Conservation (phyloP, 2,888 invertebrate species). For the Drosophila recens region DNA sequence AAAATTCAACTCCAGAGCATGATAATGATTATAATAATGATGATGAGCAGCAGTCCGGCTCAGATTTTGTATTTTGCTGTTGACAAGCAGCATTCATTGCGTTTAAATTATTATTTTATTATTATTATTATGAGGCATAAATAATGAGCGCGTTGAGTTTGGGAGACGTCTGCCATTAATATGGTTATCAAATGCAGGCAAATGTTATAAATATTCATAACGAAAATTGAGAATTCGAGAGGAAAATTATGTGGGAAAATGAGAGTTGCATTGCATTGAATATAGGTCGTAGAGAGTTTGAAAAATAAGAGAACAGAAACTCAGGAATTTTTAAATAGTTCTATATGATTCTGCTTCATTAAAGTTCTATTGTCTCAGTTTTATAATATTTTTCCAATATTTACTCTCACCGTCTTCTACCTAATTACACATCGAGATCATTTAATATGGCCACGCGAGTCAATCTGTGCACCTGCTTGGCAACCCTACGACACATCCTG, state of each 20-base stretch:
- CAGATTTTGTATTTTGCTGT: constrained; percentile 61
- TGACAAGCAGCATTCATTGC: constrained; percentile 77
- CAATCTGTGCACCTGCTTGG: constrained; percentile 50
- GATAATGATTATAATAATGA: constrained; percentile 45
- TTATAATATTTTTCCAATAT: background rate
- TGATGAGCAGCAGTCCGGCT: constrained; percentile 32
- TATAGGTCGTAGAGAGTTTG: constrained; percentile 16
- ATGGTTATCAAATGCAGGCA: constrained; percentile 72
- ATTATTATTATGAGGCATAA: constrained; percentile 71
- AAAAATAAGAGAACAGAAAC: background rate
- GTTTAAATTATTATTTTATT: constrained; percentile 78
- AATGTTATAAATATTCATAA: constrained; percentile 64
- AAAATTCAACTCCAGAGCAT: constrained; percentile 39
- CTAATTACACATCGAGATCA: constrained; percentile 15
- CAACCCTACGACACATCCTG: constrained; percentile 11
- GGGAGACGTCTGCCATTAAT: constrained; percentile 66
- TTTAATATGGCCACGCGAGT: constrained; percentile 47
- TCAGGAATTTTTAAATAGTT: background rate
- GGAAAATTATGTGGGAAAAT: constrained; percentile 53
- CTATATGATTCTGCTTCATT: background rate
- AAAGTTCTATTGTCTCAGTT: background rate
- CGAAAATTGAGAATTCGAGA: constrained; percentile 20
- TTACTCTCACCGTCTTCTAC: background rate
- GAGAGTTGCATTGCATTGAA: constrained; percentile 1
- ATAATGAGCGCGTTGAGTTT: constrained; percentile 46